A percentile compares a stretch with the other conserved stretches of the same genome.
Conservation (phyloP, 1,140 invertebrate species). For the Battus philenor region DNA sequence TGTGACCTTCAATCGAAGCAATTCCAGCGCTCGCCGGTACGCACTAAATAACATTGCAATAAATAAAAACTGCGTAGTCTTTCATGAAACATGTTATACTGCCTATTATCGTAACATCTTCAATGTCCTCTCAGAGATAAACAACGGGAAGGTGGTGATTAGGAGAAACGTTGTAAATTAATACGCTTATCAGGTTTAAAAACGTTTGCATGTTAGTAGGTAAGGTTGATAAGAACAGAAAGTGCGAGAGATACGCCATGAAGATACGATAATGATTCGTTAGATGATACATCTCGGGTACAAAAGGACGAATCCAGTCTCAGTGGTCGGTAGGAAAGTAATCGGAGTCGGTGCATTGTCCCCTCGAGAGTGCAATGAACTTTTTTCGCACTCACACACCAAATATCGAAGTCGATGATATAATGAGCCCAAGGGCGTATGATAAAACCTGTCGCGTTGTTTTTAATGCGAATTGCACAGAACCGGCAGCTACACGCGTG, state of each 20-base stretch:
- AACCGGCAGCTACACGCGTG: too few relatives aligned
- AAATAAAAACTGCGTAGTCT: conserved; percentile 22
- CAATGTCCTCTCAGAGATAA: neutral
- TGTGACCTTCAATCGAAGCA: conserved; percentile 51
- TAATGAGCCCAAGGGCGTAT: conserved; percentile 47
- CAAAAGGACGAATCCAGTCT: conserved; percentile 14
- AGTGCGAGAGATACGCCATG: conserved; percentile 34
- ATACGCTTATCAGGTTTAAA: conserved; percentile 30
- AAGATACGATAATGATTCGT: conserved; percentile 28
- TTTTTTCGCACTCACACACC: conserved; percentile 40
- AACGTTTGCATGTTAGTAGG: conserved; percentile 48
- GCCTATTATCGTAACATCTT: conserved; percentile 1
- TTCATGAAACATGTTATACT: conserved; percentile 4
- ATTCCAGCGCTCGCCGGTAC: conserved; percentile 29
- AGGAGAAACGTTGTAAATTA: conserved; percentile 30
- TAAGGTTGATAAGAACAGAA: conserved; percentile 48
- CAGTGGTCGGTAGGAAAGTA: conserved; percentile 21
- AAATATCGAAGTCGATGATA: conserved; percentile 47
- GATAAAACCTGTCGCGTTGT: conserved; percentile 40
- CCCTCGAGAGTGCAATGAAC: conserved; percentile 49
- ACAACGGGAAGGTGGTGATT: conserved; percentile 33
- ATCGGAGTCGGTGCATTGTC: conserved; percentile 38
- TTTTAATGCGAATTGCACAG: conserved; percentile 25
- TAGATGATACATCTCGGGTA: conserved; percentile 26
- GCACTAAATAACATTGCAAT: conserved; percentile 31